These are phyloP conservation scores for Callaeas wilsoni DNA, from an alignment of 2,113 vertebrate species.

Conservation along the genomic window DNA sequence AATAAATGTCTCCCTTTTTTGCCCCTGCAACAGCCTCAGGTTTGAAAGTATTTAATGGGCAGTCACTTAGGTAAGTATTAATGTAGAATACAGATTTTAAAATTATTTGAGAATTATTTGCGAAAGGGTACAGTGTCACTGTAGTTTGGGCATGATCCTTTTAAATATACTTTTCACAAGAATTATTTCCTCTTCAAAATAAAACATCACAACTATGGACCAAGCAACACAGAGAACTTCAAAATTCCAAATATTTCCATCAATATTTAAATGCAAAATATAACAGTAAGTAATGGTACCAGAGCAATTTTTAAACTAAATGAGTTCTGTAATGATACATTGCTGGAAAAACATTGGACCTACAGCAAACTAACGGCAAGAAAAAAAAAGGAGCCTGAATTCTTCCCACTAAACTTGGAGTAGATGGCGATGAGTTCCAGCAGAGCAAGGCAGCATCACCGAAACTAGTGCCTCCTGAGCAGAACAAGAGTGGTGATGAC, in stretches of 20 bases:
- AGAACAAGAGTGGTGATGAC: neutral
- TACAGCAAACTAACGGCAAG: neutral
- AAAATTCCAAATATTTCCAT: neutral
- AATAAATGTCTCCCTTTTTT: neutral
- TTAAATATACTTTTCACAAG: accelerated
- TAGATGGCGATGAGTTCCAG: neutral
- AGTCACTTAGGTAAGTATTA: neutral
- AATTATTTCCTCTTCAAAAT: neutral
- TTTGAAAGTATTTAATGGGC: neutral
- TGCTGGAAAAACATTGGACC: neutral
- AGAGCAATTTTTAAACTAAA: neutral
- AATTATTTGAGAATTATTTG: neutral
- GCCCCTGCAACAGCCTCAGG: neutral
- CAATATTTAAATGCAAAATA: neutral
- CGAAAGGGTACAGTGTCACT: neutral
- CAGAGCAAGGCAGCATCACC: neutral
- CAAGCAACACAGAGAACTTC: neutral
- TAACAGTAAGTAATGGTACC: neutral
- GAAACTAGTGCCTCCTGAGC: neutral
- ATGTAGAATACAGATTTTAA: neutral
- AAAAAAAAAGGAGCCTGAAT: neutral
- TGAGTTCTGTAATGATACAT: neutral
- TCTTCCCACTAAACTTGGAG: neutral
- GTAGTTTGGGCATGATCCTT: neutral
- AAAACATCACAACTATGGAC: neutral